Evolutionary conservation across 2,113 vertebrate species (phyloP).

Genomic region (Corythaixoides concolor): DNA sequence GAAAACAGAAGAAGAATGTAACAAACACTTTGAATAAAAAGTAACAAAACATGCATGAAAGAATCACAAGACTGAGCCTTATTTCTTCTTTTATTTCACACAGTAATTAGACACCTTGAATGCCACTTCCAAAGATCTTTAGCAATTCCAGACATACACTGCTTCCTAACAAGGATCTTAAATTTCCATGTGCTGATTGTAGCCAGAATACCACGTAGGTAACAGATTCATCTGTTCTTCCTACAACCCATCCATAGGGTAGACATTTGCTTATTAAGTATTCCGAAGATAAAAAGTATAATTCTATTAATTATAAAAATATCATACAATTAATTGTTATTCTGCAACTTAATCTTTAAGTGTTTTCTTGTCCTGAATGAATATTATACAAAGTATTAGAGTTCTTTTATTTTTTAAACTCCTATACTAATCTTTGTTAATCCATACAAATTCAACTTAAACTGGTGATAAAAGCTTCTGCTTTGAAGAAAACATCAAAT

Average conservation of each 20-base stretch:
- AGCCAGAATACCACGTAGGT: neutral
- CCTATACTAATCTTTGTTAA: constrained; percentile 1
- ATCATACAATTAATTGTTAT: neutral
- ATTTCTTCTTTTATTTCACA: neutral
- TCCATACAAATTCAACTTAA: constrained; percentile 13
- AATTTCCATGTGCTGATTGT: neutral
- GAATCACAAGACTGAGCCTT: neutral
- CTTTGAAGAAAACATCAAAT: constrained; percentile 29
- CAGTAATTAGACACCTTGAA: neutral
- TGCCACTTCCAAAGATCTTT: neutral
- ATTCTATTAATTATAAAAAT: neutral
- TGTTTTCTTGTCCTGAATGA: neutral
- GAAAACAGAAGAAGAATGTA: neutral
- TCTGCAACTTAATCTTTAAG: neutral
- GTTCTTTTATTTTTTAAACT: neutral
- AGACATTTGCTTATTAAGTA: neutral
- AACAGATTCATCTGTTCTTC: neutral
- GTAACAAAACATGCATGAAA: neutral
- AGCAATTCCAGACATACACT: neutral
- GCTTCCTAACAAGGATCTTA: neutral
- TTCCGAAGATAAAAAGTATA: neutral
- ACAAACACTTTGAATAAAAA: neutral
- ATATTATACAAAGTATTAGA: neutral
- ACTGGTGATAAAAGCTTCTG: neutral
- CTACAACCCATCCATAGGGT: fast-evolving